Evolutionary conservation across 2,888 invertebrate species (phyloP), one percentile per base, ranked within the genome.

Genomic region (Heteromurus nitidus): DNA sequence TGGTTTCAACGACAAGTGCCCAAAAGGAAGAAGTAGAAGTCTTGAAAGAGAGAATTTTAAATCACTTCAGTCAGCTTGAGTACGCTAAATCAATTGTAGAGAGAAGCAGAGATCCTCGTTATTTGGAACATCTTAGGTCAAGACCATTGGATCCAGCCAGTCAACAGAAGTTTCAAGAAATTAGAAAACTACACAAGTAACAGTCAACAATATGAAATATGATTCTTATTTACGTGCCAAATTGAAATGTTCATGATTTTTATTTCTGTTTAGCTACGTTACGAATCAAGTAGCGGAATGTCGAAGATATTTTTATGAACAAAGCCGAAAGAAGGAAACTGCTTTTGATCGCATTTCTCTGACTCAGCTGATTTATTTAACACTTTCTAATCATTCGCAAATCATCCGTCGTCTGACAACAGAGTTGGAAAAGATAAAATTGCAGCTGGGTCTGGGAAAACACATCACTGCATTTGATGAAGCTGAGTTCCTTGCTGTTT

Each of bases 21-120:
- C 91, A 93, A 85, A 91, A 91, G 53, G 90, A 91, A 50, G 94
- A 94, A 87, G 91, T 94, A 1, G 90, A 91, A 84, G 88, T 89
- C 0, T 88, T 92, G 76, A 92, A 92, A 87, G 91, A 91, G 73
- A 89, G 90, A 55, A 88, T 91, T 44, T 88, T 93, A 28, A 90
- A 90, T 75, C 86, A 88, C 67, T 89, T 89, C 70, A 88, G 89
- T 2, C 88, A 89, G 86, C 83, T 88, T 1, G 90, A 90, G 86
- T 89, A 90, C 73, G 89, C 89, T 60, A 86, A 88, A 26, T 85
- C 88, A 11, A 82, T 88, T 16, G 87, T 88, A 22, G 87, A 88
- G 42, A 85, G 89, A 16, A 88, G 89, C 80, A 86, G 87, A 26
- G 89, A 90, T 84, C 88, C 88, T 2, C 87, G 88, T 42, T 86